Evolutionary conservation across 1,140 invertebrate genomes (phyloP).

Genomic region (Ruditapes philippinarum): DNA sequence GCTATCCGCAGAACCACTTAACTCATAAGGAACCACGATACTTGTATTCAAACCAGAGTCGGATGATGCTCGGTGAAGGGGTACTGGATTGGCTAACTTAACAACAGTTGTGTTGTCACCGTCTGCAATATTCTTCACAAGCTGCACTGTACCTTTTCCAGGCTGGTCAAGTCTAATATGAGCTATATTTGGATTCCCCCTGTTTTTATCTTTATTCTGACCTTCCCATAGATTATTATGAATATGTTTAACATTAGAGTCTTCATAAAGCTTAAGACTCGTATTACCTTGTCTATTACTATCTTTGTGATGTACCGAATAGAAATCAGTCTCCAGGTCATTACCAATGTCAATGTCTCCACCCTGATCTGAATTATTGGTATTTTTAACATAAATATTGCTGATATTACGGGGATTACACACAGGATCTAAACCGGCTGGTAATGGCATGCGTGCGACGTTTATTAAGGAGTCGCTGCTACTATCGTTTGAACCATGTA

Average conservation of each 20-base stretch:
- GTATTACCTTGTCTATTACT: neutral
- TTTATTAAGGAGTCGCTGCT: neutral
- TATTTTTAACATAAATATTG: neutral
- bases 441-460: neutral
- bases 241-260: neutral
- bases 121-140: neutral
- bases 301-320: neutral
- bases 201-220: neutral
- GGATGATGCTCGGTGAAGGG: neutral
- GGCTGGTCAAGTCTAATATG: neutral
- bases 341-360: neutral
- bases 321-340: neutral
- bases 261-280: neutral
- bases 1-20: neutral
- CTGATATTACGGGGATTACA: neutral
- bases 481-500: neutral
- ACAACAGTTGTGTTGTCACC: neutral
- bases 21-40: constrained; percentile 34
- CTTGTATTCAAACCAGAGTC: constrained; percentile 1
- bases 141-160: neutral
- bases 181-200: neutral
- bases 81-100: neutral
- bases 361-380: neutral
- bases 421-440: constrained; percentile 20
- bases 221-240: constrained; percentile 38